Percentiles rank a stretch among this genome's conserved stretches.
Evolutionary conservation across 2,113 vertebrate species (phyloP).

Genomic region (Eclectus roratus): DNA sequence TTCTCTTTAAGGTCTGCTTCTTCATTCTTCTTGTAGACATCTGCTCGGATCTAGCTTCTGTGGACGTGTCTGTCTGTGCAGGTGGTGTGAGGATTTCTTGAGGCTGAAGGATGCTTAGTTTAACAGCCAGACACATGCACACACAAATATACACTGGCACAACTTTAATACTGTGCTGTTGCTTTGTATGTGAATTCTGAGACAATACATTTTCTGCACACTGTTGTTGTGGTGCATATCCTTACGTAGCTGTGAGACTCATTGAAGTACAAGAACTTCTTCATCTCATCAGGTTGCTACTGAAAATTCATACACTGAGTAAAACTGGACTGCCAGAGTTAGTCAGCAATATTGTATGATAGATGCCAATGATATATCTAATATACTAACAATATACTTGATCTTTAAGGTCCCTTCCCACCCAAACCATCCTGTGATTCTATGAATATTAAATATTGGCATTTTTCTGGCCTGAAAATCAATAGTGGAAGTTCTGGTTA

Average conservation of each 20-base stretch:
- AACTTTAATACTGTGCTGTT: background rate
- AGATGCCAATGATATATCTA: background rate
- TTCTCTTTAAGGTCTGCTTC: slow-evolving; percentile 85
- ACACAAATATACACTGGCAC: background rate
- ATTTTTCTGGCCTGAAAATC: background rate
- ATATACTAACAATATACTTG: background rate
- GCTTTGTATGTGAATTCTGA: background rate
- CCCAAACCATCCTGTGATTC: background rate
- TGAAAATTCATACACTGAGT: background rate
- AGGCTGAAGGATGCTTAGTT: background rate
- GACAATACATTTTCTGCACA: background rate
- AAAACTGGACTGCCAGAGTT: background rate
- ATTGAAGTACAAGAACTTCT: background rate
- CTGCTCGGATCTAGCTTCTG: background rate
- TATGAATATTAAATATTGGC: background rate
- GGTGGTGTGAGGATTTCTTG: background rate
- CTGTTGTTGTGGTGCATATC: background rate
- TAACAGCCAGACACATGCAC: background rate
- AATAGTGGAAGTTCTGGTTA: background rate
- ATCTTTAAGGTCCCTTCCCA: background rate
- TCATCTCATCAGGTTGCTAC: background rate
- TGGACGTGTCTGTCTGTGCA: background rate
- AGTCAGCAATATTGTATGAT: background rate
- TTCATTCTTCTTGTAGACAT: background rate
- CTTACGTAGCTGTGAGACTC: background rate